phyloP scores from a whole-genome alignment of 2,113 vertebrate species.

The Microcebus jonahi region DNA sequence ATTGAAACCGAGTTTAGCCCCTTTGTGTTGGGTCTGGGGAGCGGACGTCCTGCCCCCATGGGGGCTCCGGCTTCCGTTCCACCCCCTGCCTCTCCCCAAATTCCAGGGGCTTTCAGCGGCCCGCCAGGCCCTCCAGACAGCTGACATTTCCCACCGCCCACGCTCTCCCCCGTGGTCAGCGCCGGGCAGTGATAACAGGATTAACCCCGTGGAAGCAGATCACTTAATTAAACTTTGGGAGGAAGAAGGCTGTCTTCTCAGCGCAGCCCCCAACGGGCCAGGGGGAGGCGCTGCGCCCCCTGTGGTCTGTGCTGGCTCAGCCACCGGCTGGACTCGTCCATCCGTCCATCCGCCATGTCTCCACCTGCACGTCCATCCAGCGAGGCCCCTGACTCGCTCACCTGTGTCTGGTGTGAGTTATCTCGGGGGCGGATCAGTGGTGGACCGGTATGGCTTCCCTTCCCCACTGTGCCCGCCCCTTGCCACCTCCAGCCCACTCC shows the following conservation, averaged over 20 bases:
- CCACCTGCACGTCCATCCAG: no score
- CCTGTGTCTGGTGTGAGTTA: background rate
- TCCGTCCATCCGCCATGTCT: accelerated
- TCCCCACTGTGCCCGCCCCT: background rate
- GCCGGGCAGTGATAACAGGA: conserved; percentile 62
- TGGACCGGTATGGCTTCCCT: background rate
- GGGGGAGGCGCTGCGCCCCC: background rate
- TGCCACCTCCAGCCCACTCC: no score
- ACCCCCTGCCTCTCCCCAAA: conserved; percentile 45
- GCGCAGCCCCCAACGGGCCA: background rate
- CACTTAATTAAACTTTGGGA: conserved; percentile 73
- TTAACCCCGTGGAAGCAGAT: conserved; percentile 56
- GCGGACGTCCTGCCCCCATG: background rate
- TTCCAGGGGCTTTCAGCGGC: conserved; percentile 61
- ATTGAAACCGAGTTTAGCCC: background rate
- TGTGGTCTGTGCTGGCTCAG: background rate
- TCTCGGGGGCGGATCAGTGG: accelerated
- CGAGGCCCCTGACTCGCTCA: background rate
- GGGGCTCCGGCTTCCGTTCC: conserved; percentile 10
- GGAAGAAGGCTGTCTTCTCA: background rate
- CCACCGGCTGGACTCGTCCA: background rate
- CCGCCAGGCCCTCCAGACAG: conserved; percentile 48
- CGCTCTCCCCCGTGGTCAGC: conserved; percentile 27
- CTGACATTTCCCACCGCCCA: background rate
- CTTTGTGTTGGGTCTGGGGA: conserved; percentile 36